phyloP scores from a whole-genome alignment of 2,888 invertebrate genomes.

The Sinodicranocentrus sp. region DNA sequence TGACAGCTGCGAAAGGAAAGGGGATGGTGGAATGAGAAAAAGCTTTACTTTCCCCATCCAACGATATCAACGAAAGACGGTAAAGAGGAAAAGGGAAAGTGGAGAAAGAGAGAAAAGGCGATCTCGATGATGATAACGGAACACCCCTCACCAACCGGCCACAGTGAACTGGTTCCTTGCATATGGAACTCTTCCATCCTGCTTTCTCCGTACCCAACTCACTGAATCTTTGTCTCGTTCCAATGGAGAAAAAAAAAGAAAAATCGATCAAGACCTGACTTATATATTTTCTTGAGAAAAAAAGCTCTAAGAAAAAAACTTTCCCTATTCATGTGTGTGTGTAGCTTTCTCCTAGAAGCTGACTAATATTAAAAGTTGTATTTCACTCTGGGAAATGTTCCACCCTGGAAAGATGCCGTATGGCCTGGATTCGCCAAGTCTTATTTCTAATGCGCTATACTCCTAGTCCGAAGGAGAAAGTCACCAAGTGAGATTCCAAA shows the following conservation, averaged over 20 bases:
- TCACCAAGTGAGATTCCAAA: slow-evolving; percentile 51
- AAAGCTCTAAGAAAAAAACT: no score
- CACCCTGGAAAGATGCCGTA: no score
- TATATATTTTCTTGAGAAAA: background rate
- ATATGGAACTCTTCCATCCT: background rate
- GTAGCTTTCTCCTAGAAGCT: no score
- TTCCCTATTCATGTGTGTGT: no score
- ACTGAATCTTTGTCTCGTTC: background rate
- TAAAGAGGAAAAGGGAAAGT: background rate
- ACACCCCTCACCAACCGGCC: slow-evolving; percentile 41
- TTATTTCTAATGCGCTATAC: no score
- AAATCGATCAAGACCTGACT: slow-evolving; percentile 29
- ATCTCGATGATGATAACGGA: background rate
- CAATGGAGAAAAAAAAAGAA: slow-evolving; percentile 12
- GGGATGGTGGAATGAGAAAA: background rate
- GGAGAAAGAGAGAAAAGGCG: slow-evolving; percentile 18
- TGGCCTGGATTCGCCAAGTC: no score
- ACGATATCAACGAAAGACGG: background rate
- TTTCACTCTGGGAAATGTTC: no score
- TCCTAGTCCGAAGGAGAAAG: no score
- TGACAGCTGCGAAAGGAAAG: slow-evolving; percentile 53
- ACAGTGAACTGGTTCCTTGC: slow-evolving; percentile 51
- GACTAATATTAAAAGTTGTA: no score
- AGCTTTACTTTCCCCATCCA: background rate
- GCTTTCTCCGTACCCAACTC: background rate